phyloP scores from a whole-genome alignment of 2,888 invertebrate genomes.

The Eupeodes luniger region DNA sequence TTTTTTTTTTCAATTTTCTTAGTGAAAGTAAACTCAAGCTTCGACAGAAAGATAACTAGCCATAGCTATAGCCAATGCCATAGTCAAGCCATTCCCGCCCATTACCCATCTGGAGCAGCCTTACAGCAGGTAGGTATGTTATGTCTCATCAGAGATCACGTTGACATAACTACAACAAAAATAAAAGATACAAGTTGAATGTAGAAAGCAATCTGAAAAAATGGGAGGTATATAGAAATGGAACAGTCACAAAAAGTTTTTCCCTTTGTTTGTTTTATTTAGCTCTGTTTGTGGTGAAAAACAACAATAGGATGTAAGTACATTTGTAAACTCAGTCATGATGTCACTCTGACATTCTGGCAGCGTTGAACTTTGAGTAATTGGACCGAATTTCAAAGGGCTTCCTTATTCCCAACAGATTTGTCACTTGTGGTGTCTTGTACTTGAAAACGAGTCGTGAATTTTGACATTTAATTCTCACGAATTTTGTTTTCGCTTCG shows the following conservation, averaged over 20 bases:
- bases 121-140: slow-evolving; percentile 16
- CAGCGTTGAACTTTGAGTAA: not conserved
- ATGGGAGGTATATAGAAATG: slow-evolving; percentile 17
- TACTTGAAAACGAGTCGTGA: too few species aligned
- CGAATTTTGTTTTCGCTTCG: too few species aligned
- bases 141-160: slow-evolving; percentile 34
- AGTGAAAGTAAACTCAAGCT: slow-evolving; percentile 67
- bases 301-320: slow-evolving; percentile 27
- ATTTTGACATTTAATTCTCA: too few species aligned
- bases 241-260: slow-evolving; percentile 34
- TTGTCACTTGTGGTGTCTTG: too few species aligned
- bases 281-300: not conserved
- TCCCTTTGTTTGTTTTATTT: slow-evolving; percentile 27
- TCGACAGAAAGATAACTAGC: slow-evolving; percentile 30
- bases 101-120: slow-evolving; percentile 57
- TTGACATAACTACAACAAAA: slow-evolving; percentile 62
- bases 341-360: slow-evolving; percentile 43
- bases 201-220: slow-evolving; percentile 35
- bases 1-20: not conserved
- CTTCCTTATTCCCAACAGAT: not conserved
- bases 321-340: slow-evolving; percentile 28
- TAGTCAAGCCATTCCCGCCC: slow-evolving; percentile 4
- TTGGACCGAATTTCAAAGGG: not conserved
- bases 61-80: too few species aligned
- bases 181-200: slow-evolving; percentile 34